phyloP scores from a whole-genome alignment of 64 coral and sea anemone genomes.

The Hydrozoanthus tunicans region DNA sequence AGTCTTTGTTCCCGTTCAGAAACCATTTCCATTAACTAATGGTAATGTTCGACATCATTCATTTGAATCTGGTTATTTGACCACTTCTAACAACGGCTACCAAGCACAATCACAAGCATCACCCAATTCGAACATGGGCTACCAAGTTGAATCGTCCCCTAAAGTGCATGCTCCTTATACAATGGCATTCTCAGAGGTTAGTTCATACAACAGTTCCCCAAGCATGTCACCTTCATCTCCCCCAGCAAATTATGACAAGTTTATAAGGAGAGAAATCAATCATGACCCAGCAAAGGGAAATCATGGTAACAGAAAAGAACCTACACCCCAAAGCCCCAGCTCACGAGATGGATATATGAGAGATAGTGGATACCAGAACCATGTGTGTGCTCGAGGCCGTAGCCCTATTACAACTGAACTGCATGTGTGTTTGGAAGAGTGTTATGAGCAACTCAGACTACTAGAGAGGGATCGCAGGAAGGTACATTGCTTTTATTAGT shows the following conservation, averaged over 20 bases:
- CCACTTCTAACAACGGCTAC: constrained; percentile 76
- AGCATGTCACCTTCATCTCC: constrained; percentile 93
- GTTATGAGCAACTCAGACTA: constrained; percentile 90
- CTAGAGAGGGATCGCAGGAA: constrained; percentile 92
- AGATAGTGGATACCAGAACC: constrained; percentile 62
- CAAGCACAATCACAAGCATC: constrained; percentile 66
- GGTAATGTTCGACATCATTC: constrained; percentile 63
- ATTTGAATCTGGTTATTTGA: constrained; percentile 84
- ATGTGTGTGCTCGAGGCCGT: constrained; percentile 56
- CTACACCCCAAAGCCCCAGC: constrained; percentile 40
- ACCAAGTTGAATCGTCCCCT: constrained; percentile 62
- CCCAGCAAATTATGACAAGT: constrained; percentile 61
- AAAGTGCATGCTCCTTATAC: constrained; percentile 59
- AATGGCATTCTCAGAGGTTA: constrained; percentile 53
- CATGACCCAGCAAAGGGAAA: constrained; percentile 9
- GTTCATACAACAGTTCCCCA: constrained; percentile 80
- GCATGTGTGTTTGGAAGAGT: constrained; percentile 86
- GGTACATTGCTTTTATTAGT: constrained; percentile 21
- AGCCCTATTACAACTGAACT: constrained; percentile 86
- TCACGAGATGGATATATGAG: constrained; percentile 44
- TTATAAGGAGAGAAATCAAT: constrained; percentile 40
- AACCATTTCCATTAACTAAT: constrained; percentile 41
- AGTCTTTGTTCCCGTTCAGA: constrained; percentile 85
- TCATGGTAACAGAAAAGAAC: constrained; percentile 34
- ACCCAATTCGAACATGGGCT: constrained; percentile 67